A percentile compares a stretch with the other conserved stretches of the same genome.
phyloP scores from a whole-genome alignment of 2,888 invertebrate species.

The Griposia aprilina region DNA sequence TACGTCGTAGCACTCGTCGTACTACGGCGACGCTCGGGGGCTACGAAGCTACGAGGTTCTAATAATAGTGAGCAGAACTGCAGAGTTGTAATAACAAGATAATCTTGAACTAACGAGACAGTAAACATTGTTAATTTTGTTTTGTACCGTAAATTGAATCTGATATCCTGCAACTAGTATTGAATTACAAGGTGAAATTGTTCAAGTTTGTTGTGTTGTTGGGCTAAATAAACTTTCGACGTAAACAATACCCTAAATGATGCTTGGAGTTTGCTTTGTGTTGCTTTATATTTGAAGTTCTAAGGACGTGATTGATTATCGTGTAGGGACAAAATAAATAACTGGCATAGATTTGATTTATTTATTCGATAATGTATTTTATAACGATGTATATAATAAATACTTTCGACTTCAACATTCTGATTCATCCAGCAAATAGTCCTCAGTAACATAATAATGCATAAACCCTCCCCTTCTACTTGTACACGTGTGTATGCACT shows the following conservation, averaged over 20 bases:
- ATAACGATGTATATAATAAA: not conserved
- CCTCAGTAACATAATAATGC: constrained; percentile 5
- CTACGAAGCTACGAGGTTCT: constrained; percentile 23
- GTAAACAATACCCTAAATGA: constrained; percentile 25
- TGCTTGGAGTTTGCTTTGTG: constrained; percentile 21
- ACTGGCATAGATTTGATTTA: not conserved
- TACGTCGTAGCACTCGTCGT: constrained; percentile 38
- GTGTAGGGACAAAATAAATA: too few relatives aligned
- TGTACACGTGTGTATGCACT: constrained; percentile 52
- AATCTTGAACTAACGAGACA: constrained; percentile 23
- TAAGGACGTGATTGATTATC: constrained; percentile 5
- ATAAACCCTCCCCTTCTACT: not conserved
- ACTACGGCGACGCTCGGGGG: constrained; percentile 14
- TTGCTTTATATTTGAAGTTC: constrained; percentile 7
- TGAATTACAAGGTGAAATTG: constrained; percentile 28
- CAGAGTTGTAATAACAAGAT: constrained; percentile 15
- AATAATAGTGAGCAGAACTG: constrained; percentile 15
- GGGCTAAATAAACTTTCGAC: constrained; percentile 28
- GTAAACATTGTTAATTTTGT: constrained; percentile 33
- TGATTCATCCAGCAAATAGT: not conserved
- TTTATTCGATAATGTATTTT: not conserved
- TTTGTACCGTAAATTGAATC: constrained; percentile 28
- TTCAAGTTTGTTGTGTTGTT: constrained; percentile 19
- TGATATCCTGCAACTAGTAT: constrained; percentile 37
- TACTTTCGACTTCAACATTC: not conserved